These are phyloP conservation scores for Myrmecophaga tridactyla DNA, from an alignment of 2,113 vertebrate genomes.

Conservation along the genomic window DNA sequence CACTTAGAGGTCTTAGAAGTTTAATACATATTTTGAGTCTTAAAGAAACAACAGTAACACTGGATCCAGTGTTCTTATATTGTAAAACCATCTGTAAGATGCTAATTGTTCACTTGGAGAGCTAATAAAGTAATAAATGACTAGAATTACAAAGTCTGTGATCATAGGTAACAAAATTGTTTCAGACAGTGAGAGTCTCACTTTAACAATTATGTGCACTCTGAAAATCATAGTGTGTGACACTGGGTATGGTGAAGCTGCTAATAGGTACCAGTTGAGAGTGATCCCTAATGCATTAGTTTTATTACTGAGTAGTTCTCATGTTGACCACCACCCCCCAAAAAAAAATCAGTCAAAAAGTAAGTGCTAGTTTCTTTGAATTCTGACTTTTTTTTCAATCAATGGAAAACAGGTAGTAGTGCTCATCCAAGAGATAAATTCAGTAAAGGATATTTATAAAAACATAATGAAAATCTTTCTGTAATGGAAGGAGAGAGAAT, in stretches of 20 bases:
- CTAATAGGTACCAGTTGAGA: background rate
- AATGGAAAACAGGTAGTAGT: background rate
- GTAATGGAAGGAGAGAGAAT: background rate
- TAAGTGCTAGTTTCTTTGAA: background rate
- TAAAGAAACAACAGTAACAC: background rate
- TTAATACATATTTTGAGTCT: background rate
- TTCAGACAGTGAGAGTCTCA: background rate
- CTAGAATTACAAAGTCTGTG: background rate
- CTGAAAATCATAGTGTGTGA: background rate
- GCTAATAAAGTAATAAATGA: background rate
- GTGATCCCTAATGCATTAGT: background rate
- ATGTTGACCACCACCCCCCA: background rate
- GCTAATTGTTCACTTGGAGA: background rate
- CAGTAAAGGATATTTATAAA: background rate
- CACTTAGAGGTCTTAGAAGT: background rate
- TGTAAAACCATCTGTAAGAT: background rate
- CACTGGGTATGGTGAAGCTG: background rate
- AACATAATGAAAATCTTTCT: slow-evolving; percentile 4
- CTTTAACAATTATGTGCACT: background rate
- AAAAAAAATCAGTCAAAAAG: background rate
- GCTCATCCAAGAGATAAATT: background rate
- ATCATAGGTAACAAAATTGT: background rate
- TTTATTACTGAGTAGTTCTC: background rate
- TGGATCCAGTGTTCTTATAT: background rate
- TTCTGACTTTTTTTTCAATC: background rate